Base-by-base conservation (phyloP, 1,140 invertebrate genomes). In the Carposina sasakii region DNA sequence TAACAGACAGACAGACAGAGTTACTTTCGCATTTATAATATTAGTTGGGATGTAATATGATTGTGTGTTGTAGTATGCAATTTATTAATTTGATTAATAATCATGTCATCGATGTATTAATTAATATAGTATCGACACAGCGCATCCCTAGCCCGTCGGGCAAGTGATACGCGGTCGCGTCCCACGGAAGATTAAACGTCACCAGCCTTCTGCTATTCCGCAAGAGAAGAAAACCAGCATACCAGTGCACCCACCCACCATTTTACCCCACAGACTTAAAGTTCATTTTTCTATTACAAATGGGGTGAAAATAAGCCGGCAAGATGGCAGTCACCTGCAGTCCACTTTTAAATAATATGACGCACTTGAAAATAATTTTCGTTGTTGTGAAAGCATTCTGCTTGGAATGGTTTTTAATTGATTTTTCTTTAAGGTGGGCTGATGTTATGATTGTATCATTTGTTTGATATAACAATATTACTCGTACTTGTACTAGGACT, bases 171-270 rank as follows among this genome's bases (percentile, higher is more conserved):
- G 72, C 72, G 69, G 72, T 59, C 60, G 67, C 67, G 70, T 67
- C 60, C 64, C 67, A 81, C 73, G 76, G 73, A 76, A 81, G 73
- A 82, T 78, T 82, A 82, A 82, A 79, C 70, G 76, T 82, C 78
- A 82, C 70, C 63, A 78, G 69, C 78, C 78, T 72, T 79, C 72
- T 72, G 76, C 75, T 74, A 77, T 78, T 76, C 68, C 61, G 58
- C 63, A 60, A 74, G 58, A 36, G 52, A 63, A 49, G 42, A 52
- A 15, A n/a, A 41, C 34, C 41, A 53, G 24, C 41, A 24, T 16
- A 52, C 59, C 53, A 45, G 41, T 54, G 24, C 63, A 53, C 20
- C 26, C 50, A 33, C n/a, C 30, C 26, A 41, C 52, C 60, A 36
- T 59, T 55, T 56, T 72, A 70, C 46, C 23, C 49, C 48, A 15